phyloP scores from a whole-genome alignment of 2,113 vertebrate genomes.

The Dryoscopus gambensis region DNA sequence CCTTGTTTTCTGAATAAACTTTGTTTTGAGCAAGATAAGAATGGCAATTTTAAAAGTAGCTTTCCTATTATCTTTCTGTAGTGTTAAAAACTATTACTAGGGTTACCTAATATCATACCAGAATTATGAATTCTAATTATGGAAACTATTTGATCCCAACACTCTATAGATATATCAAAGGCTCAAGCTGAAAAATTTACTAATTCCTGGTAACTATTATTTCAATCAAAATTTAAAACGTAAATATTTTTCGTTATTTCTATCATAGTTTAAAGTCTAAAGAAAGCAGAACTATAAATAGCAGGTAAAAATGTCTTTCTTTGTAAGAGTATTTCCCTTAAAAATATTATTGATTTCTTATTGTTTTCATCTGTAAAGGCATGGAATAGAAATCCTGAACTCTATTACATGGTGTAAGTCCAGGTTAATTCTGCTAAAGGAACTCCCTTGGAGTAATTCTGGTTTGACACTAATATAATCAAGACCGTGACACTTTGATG shows the following conservation, averaged over 20 bases:
- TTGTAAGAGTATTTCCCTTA: not conserved
- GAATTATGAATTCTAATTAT: slow-evolving; percentile 44
- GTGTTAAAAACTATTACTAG: not conserved
- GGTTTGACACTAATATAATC: not conserved
- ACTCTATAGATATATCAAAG: not conserved
- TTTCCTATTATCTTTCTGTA: not conserved
- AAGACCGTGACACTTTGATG: not conserved
- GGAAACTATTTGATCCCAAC: slow-evolving; percentile 34
- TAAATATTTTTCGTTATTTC: slow-evolving; percentile 25
- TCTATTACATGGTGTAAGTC: not conserved
- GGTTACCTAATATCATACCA: not conserved
- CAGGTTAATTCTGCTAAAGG: not conserved
- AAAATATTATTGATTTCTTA: not conserved
- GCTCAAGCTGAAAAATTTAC: not conserved
- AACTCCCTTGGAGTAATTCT: not conserved
- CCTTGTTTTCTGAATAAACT: not conserved
- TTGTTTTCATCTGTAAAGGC: not conserved
- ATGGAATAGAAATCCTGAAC: not conserved
- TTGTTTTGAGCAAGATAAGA: not conserved
- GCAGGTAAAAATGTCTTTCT: not conserved
- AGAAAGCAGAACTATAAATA: not conserved
- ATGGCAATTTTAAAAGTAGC: not conserved
- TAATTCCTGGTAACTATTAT: slow-evolving; percentile 51
- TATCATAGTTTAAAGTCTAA: not conserved
- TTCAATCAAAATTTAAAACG: not conserved